These are phyloP conservation scores for Lacerta agilis DNA, from an alignment of 2,797 vertebrate species.

Conservation along the genomic window DNA sequence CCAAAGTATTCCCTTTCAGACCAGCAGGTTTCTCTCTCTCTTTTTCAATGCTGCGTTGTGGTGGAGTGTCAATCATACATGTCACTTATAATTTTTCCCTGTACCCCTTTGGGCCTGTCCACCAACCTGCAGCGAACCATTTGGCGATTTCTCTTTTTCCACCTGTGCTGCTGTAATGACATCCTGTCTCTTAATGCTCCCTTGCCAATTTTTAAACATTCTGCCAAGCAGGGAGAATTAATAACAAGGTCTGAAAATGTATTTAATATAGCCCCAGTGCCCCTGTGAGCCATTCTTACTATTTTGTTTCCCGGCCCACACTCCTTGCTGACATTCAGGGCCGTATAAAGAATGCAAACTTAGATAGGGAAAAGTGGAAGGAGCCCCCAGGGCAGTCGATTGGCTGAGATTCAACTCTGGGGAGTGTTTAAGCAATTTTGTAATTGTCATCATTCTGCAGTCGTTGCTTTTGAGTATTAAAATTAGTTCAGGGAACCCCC, in stretches of 20 bases:
- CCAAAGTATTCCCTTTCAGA: conserved; percentile 22
- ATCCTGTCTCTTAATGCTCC: conserved; percentile 43
- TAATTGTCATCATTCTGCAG: conserved; percentile 38
- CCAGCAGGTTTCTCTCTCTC: neutral
- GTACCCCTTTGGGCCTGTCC: conserved; percentile 21
- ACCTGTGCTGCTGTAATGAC: conserved; percentile 51
- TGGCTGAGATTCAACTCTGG: conserved; percentile 19
- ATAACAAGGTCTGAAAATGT: conserved; percentile 65
- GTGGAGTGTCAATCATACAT: neutral
- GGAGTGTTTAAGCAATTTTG: conserved; percentile 4
- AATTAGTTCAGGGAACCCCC: conserved; percentile 42
- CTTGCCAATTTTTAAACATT: conserved; percentile 64
- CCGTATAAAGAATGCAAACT: conserved; percentile 53
- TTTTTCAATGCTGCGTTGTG: conserved; percentile 23
- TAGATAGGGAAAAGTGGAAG: conserved; percentile 38
- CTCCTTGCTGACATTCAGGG: conserved; percentile 37
- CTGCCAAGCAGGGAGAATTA: conserved; percentile 66
- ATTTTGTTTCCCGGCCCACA: conserved; percentile 59
- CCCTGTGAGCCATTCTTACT: conserved; percentile 52
- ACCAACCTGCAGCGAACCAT: conserved; percentile 25
- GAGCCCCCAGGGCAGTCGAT: neutral
- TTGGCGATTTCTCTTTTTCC: conserved; percentile 44
- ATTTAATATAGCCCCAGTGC: conserved; percentile 54
- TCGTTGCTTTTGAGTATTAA: conserved; percentile 42
- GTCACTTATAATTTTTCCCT: neutral